Evolutionary conservation across 2,113 vertebrate genomes (phyloP), one percentile per base, ranked within the genome.

Genomic region (Gymnocephalus cernua): DNA sequence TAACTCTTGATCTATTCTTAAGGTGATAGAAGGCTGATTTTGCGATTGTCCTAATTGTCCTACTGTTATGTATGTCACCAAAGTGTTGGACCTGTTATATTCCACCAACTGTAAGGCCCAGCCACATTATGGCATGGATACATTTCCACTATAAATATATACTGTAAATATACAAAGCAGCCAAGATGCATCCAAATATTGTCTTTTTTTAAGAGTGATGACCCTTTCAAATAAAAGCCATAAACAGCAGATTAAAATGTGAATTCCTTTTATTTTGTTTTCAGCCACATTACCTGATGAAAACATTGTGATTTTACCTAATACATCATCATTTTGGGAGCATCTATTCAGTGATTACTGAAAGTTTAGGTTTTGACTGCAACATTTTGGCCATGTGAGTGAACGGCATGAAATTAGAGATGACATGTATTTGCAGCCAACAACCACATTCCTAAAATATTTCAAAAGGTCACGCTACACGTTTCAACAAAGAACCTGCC

Each of bases 371-470:
- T 41, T 25, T 57, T 57, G 14, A 65, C 53, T 73, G 47, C 1
- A 65, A 56, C 47, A 62, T 72, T 44, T 58, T 23, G 35, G 6
- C 13, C 45, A 50, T 23, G 6, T 23, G 29, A 69, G 8, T 1
- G 1, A 23, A 61, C 12, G n/a, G 47, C 5, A 19, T 12, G 10
- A 56, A 75, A 51, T 63, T 62, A 29, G 16, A 57, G 18, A 57
- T 58, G 72, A 48, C 64, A 70, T 81, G 56, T 85, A 63, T 68
- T 57, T 63, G 38, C 4, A 23, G 44, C 8, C 10, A 21, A n/a
- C 57, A 18, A 51, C 57, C 16, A 32, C 16, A 72, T 56, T 32
- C 56, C 35, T 48, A 45, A 48, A 81, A 73, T 63, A 57, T 35
- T 69, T 75, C 38, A 32, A 44, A 67, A 80, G 70, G 77, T 69